Evolutionary conservation across 2,797 vertebrate genomes (phyloP).

Genomic region (Microcaecilia unicolor): DNA sequence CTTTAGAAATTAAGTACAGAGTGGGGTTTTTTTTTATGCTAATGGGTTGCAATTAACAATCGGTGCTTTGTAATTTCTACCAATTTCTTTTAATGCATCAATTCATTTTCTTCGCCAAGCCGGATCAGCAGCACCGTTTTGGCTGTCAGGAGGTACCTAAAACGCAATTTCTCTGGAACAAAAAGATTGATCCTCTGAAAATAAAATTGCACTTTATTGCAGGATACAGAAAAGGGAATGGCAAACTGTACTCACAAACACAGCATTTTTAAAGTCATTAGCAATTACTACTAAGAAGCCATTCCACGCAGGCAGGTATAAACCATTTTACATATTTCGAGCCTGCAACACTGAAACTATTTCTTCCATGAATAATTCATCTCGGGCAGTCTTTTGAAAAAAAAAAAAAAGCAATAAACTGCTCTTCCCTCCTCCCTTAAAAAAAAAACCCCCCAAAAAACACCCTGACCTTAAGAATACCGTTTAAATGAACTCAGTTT

Average conservation of each 20-base stretch:
- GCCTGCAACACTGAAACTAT: slow-evolving; percentile 18
- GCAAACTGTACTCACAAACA: not conserved
- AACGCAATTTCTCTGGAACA: not conserved
- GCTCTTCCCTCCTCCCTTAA: slow-evolving; percentile 26
- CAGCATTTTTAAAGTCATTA: slow-evolving; percentile 16
- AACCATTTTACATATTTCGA: slow-evolving; percentile 24
- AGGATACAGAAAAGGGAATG: slow-evolving; percentile 3
- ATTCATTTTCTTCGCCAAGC: no score
- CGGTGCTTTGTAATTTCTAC: no score
- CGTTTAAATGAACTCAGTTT: slow-evolving; percentile 39
- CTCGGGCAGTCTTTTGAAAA: slow-evolving; percentile 7
- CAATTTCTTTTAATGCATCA: no score
- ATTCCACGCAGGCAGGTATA: slow-evolving; percentile 20
- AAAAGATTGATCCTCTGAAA: not conserved
- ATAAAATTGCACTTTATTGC: slow-evolving; percentile 14
- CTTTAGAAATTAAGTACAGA: no score
- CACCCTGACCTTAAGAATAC: slow-evolving; percentile 24
- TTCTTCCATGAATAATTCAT: slow-evolving; percentile 42
- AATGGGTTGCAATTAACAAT: no score
- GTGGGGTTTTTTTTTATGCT: no score
- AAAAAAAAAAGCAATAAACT: slow-evolving; percentile 22
- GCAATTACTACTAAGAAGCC: slow-evolving; percentile 12
- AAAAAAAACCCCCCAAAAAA: slow-evolving; percentile 20
- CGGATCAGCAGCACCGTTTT: not conserved
- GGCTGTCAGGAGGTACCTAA: not conserved